A percentile compares a stretch with the other conserved stretches of the same genome.
Evolutionary conservation across 23 tunicate genomes (phyloP).

Genomic region (Clavelina lepadiformis): DNA sequence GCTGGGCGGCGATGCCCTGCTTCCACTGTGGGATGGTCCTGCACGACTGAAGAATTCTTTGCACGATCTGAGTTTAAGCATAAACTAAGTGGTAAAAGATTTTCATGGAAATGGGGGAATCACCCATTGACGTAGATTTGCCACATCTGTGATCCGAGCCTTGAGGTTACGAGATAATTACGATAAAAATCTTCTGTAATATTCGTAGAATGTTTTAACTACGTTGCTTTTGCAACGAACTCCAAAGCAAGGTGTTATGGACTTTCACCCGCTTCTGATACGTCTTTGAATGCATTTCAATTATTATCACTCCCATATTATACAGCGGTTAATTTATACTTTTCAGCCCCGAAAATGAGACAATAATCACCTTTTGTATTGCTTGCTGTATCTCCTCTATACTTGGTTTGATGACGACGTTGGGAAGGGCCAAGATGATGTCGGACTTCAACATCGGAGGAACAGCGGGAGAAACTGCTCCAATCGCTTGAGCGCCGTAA

Average conservation of each 20-base stretch:
- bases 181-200: too few species aligned
- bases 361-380: conserved; percentile 24
- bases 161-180: too few species aligned
- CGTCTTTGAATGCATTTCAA: too few species aligned
- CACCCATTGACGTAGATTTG: too few species aligned
- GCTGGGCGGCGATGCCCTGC: conserved; percentile 67
- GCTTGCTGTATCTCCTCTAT: conserved; percentile 68
- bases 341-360: not conserved
- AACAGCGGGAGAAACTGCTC: conserved; percentile 4
- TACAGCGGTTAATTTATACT: too few species aligned
- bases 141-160: too few species aligned
- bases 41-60: conserved; percentile 42
- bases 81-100: too few species aligned
- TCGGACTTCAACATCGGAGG: conserved; percentile 76
- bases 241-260: too few species aligned
- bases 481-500: conserved; percentile 19
- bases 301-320: not conserved
- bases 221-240: too few species aligned
- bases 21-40: conserved; percentile 77
- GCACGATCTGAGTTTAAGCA: conserved; percentile 71
- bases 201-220: too few species aligned
- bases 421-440: conserved; percentile 69
- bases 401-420: conserved; percentile 67
- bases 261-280: too few species aligned
- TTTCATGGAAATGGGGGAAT: too few species aligned